phyloP scores from a whole-genome alignment of 2,113 vertebrate genomes.

The Chrysemys picta region DNA sequence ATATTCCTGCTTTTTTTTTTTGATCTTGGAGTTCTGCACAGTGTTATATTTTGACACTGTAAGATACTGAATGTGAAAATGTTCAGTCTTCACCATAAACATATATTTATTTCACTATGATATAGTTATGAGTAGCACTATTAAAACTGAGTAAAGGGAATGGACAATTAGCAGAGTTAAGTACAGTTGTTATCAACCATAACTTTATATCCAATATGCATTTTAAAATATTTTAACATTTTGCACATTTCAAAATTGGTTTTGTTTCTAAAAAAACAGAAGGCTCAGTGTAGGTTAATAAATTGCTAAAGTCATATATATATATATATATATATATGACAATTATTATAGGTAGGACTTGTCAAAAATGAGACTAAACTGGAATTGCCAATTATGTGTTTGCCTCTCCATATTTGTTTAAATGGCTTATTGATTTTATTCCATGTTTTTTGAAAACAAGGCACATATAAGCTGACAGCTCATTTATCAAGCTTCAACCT shows the following conservation, averaged over 20 bases:
- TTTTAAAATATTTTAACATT: background rate
- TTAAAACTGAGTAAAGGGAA: background rate
- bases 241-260: background rate
- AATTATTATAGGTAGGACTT: background rate
- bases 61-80: background rate
- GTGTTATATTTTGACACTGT: background rate
- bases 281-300: background rate
- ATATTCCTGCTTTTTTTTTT: background rate
- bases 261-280: background rate
- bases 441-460: background rate
- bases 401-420: background rate
- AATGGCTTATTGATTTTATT: background rate
- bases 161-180: background rate
- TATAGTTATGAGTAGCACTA: background rate
- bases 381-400: background rate
- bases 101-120: background rate
- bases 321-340: background rate
- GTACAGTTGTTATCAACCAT: background rate
- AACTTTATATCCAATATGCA: background rate
- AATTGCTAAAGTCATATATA: background rate
- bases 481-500: slow-evolving; percentile 15
- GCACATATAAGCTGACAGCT: background rate
- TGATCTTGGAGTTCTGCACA: background rate
- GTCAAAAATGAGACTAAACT: background rate
- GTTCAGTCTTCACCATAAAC: background rate